These are phyloP conservation scores for Pristionchus maxplancki DNA, from an alignment of 2,888 invertebrate genomes.

Conservation along the genomic window DNA sequence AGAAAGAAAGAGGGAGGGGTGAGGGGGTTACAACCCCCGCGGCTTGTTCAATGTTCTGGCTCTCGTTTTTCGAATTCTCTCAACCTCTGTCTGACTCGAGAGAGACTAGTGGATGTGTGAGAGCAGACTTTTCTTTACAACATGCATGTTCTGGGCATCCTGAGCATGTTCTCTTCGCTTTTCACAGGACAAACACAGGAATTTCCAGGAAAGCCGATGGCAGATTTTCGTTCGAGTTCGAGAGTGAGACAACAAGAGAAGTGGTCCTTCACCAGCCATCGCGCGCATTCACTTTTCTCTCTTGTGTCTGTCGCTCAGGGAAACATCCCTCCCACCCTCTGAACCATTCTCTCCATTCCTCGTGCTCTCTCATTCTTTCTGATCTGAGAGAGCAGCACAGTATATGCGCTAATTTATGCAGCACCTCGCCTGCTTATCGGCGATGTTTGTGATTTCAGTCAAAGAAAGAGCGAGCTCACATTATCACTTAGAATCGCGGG, in stretches of 20 bases:
- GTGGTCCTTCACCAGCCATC: not conserved
- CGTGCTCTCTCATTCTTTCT: not conserved
- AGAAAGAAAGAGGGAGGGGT: not conserved
- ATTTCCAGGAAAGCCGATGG: no score
- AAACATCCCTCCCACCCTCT: not conserved
- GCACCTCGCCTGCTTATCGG: not conserved
- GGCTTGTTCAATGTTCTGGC: not conserved
- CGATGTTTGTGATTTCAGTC: not conserved
- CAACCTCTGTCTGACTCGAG: no score
- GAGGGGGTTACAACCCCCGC: not conserved
- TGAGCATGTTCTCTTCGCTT: no score
- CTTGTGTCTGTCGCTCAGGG: not conserved
- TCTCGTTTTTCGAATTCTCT: not conserved
- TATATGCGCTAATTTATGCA: not conserved
- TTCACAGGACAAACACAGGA: no score
- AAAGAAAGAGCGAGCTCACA: no score
- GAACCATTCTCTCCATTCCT: not conserved
- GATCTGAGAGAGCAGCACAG: not conserved
- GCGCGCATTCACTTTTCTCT: not conserved
- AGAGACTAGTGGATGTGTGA: no score
- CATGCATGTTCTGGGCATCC: not conserved
- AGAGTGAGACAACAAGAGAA: not conserved
- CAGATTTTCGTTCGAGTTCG: not conserved
- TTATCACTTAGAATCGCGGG: no score
- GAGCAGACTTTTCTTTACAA: no score